Percentiles rank a stretch among this genome's conserved stretches.
These are phyloP conservation scores for Chrysochloris asiatica DNA, from an alignment of 2,113 vertebrate genomes.

Conservation along the genomic window DNA sequence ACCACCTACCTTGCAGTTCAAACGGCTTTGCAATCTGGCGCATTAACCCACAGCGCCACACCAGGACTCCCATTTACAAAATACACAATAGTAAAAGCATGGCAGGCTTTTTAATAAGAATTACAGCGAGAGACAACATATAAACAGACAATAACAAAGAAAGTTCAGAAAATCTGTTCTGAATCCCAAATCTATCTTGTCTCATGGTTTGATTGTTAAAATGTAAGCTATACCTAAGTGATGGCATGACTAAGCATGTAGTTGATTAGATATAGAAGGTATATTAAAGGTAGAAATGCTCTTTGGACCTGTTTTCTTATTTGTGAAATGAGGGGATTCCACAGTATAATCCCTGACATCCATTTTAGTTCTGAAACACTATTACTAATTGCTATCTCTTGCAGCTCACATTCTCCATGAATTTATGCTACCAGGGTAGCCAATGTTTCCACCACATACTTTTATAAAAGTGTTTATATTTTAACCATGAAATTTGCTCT, in stretches of 20 bases:
- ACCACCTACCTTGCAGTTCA: no score
- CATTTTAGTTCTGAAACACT: neutral
- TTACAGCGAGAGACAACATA: neutral
- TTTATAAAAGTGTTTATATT: constrained; percentile 13
- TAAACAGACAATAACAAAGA: neutral
- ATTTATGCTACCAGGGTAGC: neutral
- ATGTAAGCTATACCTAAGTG: neutral
- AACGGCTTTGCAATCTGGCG: no score
- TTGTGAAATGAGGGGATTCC: neutral
- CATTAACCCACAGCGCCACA: no score
- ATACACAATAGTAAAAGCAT: neutral
- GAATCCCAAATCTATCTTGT: neutral
- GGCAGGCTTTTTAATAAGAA: neutral
- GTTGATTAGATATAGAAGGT: neutral
- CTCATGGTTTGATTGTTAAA: neutral
- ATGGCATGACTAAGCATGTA: no score
- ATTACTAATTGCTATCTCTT: neutral
- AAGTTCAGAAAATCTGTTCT: constrained; percentile 5
- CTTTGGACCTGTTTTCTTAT: neutral
- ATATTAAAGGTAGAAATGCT: neutral
- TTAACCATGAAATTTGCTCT: constrained; percentile 6
- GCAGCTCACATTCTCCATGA: neutral
- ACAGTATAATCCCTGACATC: neutral
- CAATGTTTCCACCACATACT: constrained; percentile 1
- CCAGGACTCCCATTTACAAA: no score